Evolutionary conservation across 2,797 vertebrate genomes (phyloP), one percentile per base, ranked within the genome.

Genomic region (Myotis pilosus): DNA sequence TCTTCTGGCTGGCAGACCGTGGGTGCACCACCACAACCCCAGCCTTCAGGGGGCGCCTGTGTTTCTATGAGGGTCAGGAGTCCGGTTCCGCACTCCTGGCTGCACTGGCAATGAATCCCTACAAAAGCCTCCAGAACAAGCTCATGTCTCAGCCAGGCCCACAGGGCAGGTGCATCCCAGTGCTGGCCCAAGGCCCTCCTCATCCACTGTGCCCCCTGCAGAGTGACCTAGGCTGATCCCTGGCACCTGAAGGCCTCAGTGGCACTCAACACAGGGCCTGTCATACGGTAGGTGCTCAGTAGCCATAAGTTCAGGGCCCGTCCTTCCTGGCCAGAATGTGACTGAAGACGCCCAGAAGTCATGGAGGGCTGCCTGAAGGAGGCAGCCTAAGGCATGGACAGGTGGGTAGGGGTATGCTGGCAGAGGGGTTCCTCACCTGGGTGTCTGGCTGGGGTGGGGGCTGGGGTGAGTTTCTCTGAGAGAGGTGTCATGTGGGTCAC

Each of bases 401-500:
- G 51, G 15, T 22, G 25, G 49, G 41, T 19, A 3, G 6, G 38
- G 19, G 1, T 2, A 2, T 3, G 9, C 28, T 8, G 36, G n/a
- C 12, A 2, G 5, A 30, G 49, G 41, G 38, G 11, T 10, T 80
- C 47, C 69, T 95, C 41, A 93, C 91, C 86, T 87, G 6, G 3
- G 38, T 17, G 11, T 6, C 2, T 57, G 11, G 13, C 8, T 19
- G 16, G 9, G 72, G 1, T 2, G n/a, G 4, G 4, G 4, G 5
- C 16, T 3, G 3, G 15, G 22, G 0, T 23, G 66, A 23, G 1
- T 6, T 5, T 2, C 71, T 64, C 5, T 55, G 6, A 2, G 17
- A 1, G 4, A 25, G 44, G 2, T 10, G 0, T 0, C 10, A 0
- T 0, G 22, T 4, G 17, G 22, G n/a, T 1, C 13, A 1, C 10